Percentiles rank a stretch among this genome's conserved stretches.
phyloP scores from a whole-genome alignment of 2,888 invertebrate species.

The Malthinus flaveolus region DNA sequence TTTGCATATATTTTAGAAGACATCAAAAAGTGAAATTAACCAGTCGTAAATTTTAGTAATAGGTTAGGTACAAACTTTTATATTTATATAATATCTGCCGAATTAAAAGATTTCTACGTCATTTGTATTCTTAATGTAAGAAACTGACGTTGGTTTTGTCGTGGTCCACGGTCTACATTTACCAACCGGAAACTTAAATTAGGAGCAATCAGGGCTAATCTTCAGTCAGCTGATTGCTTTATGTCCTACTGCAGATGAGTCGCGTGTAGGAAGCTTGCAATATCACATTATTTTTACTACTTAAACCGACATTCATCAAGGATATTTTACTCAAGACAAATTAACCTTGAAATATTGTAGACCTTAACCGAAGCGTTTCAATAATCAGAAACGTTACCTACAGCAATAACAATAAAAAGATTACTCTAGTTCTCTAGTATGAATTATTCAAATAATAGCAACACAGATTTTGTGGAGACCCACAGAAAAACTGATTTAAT shows the following conservation, averaged over 20 bases:
- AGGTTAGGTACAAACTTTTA: no score
- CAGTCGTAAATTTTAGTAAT: no score
- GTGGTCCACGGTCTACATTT: constrained; percentile 33
- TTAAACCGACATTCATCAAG: constrained; percentile 20
- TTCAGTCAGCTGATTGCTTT: constrained; percentile 55
- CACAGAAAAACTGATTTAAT: no score
- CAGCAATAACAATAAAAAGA: no score
- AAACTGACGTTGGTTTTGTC: constrained; percentile 25
- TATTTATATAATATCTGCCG: no score
- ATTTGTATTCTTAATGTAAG: constrained; percentile 24
- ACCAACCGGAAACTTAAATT: constrained; percentile 53
- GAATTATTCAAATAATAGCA: no score
- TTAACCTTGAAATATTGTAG: constrained; percentile 5
- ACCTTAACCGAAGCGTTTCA: constrained; percentile 2
- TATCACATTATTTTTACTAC: constrained; percentile 25
- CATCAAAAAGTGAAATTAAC: neutral
- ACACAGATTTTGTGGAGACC: no score
- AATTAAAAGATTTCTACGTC: neutral
- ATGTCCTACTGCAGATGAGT: constrained; percentile 44
- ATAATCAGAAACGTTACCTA: neutral
- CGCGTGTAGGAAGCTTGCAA: constrained; percentile 27
- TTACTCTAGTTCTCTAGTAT: no score
- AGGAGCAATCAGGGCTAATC: constrained; percentile 56
- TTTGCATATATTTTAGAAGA: constrained; percentile 32
- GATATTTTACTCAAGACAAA: constrained; percentile 10